phyloP scores from a whole-genome alignment of 2,113 vertebrate species.

The Mus spicilegus region DNA sequence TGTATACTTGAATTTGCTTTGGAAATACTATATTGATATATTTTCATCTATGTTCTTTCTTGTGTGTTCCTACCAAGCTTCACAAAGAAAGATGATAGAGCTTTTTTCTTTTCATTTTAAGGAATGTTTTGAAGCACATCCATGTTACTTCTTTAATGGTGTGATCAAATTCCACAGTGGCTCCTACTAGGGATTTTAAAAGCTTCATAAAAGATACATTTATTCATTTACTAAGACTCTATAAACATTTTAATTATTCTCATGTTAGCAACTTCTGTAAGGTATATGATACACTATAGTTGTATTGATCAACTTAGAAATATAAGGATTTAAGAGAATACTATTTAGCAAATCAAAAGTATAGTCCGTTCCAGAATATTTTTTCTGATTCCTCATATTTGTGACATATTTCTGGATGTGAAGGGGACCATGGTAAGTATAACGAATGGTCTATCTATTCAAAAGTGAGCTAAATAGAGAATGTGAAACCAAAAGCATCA shows the following conservation, averaged over 20 bases:
- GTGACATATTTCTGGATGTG: neutral
- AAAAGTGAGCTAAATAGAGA: slow-evolving; percentile 10
- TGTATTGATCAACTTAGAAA: neutral
- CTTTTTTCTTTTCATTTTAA: too few species aligned
- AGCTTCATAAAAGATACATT: slow-evolving; percentile 16
- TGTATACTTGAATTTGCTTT: neutral
- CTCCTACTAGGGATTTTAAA: neutral
- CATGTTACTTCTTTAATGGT: too few species aligned
- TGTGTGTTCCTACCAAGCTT: too few species aligned
- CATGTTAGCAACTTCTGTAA: neutral
- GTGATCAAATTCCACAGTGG: too few species aligned
- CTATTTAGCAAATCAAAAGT: slow-evolving; percentile 29
- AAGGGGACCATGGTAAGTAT: neutral
- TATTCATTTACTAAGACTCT: neutral
- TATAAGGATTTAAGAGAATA: slow-evolving; percentile 25
- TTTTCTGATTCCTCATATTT: neutral
- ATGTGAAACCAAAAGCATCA: neutral
- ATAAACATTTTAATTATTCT: slow-evolving; percentile 52
- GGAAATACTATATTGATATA: neutral
- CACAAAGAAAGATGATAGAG: too few species aligned
- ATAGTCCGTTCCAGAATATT: neutral
- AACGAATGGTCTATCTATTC: neutral
- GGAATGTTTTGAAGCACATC: too few species aligned
- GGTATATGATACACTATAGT: neutral
- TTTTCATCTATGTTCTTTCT: neutral